Evolutionary conservation across 37 sponge, comb jelly and placozoan genomes (phyloP), one percentile per base, ranked within the genome.

Genomic region (Geodia barretti): DNA sequence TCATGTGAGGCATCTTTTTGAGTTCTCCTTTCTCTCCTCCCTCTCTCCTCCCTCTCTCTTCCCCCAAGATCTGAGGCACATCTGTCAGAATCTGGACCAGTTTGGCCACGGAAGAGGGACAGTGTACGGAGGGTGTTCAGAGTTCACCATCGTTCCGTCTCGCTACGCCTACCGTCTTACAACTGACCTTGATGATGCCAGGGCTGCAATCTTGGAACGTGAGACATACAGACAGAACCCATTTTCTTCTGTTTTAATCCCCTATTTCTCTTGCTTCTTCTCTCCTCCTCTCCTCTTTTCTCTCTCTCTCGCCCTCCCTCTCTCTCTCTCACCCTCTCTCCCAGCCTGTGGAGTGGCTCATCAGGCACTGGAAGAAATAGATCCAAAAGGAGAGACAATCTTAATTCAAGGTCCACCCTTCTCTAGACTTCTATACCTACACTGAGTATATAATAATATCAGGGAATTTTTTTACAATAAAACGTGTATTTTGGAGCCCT

Each of bases 21-120:
- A 38, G n/a, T 40, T 75, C 62, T 11, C 20, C 26, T 29, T 24
- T 68, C 17, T 29, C 14, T 68, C 23, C n/a, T n/a, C 23, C 14
- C n/a, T 68, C 14, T 24, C 21, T 60, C 62, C 19, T 21, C 62
- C 62, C 21, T 60, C 19, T n/a, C n/a, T n/a, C n/a, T n/a, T n/a
- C n/a, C n/a, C n/a, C n/a, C n/a, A 54, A 94, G 95, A 94, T 59
- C 72, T 43, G 63, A 42, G 77, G 9, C 96, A 96, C 77, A 96
- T 96, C 41, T 96, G 96, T 75, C 96, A 96, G 83, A 92, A 84
- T 29, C 41, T 96, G 82, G 39, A 73, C 35, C 96, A 96, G 80
- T 96, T 86, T 87, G 96, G 96, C 1, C 93, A 96, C 76, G 96
- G 96, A 21, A 92, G 84, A 38, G 96, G 96, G 3, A 96, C 96